These are phyloP conservation scores for Myotis lucifugus DNA, from an alignment of 2,113 vertebrate genomes.

Conservation along the genomic window DNA sequence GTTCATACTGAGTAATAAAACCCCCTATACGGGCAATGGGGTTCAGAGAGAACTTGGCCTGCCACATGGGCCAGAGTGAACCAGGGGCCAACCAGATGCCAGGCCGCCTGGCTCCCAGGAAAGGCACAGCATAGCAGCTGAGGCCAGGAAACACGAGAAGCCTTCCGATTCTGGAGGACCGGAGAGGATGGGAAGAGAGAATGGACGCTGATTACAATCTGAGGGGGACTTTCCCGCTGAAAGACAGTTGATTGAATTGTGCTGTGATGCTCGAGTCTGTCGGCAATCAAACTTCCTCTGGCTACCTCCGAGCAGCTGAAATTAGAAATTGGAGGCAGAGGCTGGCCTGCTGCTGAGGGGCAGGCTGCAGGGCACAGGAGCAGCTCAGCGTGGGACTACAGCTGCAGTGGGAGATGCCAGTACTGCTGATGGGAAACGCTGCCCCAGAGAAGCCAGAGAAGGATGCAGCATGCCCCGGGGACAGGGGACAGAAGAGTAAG, in stretches of 20 bases:
- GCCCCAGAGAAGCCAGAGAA: neutral
- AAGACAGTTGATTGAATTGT: conserved; percentile 85
- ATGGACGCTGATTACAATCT: conserved; percentile 81
- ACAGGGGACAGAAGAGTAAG: neutral
- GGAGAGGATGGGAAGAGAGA: neutral
- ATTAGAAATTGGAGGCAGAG: conserved; percentile 36
- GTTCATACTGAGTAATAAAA: neutral
- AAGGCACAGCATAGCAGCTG: neutral
- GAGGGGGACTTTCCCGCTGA: conserved; percentile 81
- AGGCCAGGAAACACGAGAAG: neutral
- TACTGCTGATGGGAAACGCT: neutral
- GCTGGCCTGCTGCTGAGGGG: neutral
- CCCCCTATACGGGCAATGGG: neutral
- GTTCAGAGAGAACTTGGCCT: neutral
- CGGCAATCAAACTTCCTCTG: conserved; percentile 82
- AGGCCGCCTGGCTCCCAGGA: neutral
- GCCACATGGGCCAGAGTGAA: accelerated
- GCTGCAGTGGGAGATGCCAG: neutral
- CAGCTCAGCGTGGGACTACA: neutral
- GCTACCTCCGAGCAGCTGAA: conserved; percentile 44
- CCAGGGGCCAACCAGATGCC: neutral
- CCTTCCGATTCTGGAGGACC: neutral
- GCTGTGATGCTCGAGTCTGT: conserved; percentile 79
- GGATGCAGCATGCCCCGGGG: neutral
- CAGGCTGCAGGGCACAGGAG: neutral